Evolutionary conservation across 2,888 invertebrate genomes (phyloP), one percentile per base, ranked within the genome.

Genomic region (Caenorhabditis doughertyi): DNA sequence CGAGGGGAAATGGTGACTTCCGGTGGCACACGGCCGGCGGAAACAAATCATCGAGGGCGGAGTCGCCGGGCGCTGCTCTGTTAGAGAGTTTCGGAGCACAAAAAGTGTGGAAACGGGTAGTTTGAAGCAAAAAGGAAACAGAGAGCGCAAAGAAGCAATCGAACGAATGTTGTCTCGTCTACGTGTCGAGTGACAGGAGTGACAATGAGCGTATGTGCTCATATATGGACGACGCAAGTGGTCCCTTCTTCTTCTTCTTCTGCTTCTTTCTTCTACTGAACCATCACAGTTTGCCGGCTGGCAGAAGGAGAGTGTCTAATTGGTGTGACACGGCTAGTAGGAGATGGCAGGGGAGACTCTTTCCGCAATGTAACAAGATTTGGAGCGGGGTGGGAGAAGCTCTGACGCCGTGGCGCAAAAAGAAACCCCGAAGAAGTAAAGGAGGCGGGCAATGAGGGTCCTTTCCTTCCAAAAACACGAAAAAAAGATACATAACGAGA

Each of bases 361-460:
- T 72, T 68, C 60, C 29, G 51, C 76, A 76, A 76, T 76, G 76
- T 76, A 76, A 76, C 67, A 76, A 76, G 76, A 76, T 76, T 76
- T 67, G 42, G 51, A 65, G 65, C 65, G 56, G 23, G 44, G 25
- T 27, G 56, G 74, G 51, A 47, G 42, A 42, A n/a, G 49, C 25
- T 51, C 39, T 65, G 65, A 74, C 65, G 53, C 64, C 73, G 44
- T 55, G 74, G 67, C 76, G 58, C 74, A 56, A 55, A 39, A 60
- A 68, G 65, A 76, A 67, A 65, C 74, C 44, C 16, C 56, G 65
- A 56, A 74, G 56, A 56, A 74, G 73, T 55, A 73, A 73, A 62
- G 2, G 49, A 58, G 76, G 76, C 53, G 76, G 76, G 55, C 49
- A 49, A 49, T 49, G 58, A 51, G 51, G 67, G 76, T 42, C 67